Evolutionary conservation across 2,113 vertebrate species (phyloP), one percentile per base, ranked within the genome.

Genomic region (Thymallus thymallus): DNA sequence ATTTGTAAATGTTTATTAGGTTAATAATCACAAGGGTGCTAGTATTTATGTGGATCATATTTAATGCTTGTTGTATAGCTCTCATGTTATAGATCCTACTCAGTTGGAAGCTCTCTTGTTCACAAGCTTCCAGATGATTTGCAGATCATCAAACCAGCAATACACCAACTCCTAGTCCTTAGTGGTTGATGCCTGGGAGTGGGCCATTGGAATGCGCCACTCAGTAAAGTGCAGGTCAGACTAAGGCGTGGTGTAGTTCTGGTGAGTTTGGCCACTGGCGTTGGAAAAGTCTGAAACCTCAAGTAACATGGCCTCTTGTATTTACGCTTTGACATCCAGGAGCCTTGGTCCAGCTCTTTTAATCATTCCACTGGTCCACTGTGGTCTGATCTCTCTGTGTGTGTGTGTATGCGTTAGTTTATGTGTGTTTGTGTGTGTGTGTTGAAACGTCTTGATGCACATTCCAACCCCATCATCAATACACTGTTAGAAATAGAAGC

Each of bases 1-100:
- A 94, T 94, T 94, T 94, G 92, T 93, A 93, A 92, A 93, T 93
- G 88, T 92, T 90, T 86, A 82, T 51, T 51, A 84, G 89, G 84
- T 82, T 90, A 83, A 88, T 87, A 84, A n/a, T n/a, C n/a, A n/a
- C n/a, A n/a, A n/a, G n/a, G n/a, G n/a, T n/a, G n/a, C 80, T 85
- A 81, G 84, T 92, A 91, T 93, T 91, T 93, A 91, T 93, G 83
- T 90, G 83, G 69, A 83, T 90, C 90, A 83, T 90, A 91, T 94
- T 91, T 91, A 92, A 92, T 75, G 76, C 73, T 69, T 81, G 18
- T 63, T 61, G 5, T 46, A 14, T 76, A 61, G 68, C 70, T 69
- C 74, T 24, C 45, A 23, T 73, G 12, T 20, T 75, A 13, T 26
- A 32, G n/a, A n/a, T 77, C 22, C 29, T 70, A 4, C 71, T 41